Conservation (phyloP, 2,113 vertebrate genomes). For the Taurulus bubalis region DNA sequence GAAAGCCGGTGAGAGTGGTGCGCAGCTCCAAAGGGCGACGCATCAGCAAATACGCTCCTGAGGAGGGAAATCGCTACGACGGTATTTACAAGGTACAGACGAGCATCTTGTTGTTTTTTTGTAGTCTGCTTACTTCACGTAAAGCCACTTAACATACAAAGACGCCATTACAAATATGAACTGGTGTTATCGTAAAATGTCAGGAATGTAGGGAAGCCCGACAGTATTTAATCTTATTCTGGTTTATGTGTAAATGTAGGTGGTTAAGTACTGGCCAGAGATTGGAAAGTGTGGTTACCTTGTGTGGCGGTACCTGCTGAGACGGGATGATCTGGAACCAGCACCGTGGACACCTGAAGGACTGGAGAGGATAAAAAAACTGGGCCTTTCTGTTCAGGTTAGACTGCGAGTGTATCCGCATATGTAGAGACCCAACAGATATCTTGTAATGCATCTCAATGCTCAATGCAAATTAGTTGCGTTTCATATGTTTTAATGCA, state of each 20-base stretch:
- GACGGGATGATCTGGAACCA: constrained; percentile 95
- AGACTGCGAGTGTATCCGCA: constrained; percentile 14
- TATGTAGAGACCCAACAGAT: background rate
- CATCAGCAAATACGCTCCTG: constrained; percentile 98
- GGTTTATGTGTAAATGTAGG: constrained; percentile 77
- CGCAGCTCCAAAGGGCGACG: constrained; percentile 97
- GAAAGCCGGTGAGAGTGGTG: constrained; percentile 96
- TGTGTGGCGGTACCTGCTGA: constrained; percentile 97
- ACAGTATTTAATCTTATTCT: background rate
- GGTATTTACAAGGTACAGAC: constrained; percentile 96
- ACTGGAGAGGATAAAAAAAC: constrained; percentile 91
- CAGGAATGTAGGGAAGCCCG: background rate
- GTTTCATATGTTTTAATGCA: background rate
- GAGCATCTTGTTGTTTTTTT: background rate
- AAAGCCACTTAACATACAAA: background rate
- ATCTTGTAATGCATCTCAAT: background rate
- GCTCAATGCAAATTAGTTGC: background rate
- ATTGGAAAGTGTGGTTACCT: constrained; percentile 98
- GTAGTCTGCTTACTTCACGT: background rate
- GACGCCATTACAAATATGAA: background rate
- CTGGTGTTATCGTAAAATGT: background rate
- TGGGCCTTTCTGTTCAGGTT: constrained; percentile 94
- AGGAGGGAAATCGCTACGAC: constrained; percentile 99
- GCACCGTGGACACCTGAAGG: constrained; percentile 98
- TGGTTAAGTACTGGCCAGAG: constrained; percentile 99